phyloP scores from a whole-genome alignment of 2,888 invertebrate species.

The Athripsodes cinereus region DNA sequence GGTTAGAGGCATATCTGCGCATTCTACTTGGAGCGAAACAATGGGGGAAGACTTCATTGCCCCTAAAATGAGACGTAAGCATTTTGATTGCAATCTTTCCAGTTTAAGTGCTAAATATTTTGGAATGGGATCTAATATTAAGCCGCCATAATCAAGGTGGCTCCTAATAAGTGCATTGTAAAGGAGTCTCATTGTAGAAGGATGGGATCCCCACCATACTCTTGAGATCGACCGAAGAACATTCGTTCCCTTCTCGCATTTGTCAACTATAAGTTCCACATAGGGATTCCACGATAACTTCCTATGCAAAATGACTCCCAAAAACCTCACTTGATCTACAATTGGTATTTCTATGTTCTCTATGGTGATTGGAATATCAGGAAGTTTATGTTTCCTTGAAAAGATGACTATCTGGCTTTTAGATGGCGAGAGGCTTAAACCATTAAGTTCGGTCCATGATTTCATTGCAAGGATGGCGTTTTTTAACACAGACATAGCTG shows the following conservation, averaged over 20 bases:
- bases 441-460: background rate
- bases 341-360: background rate
- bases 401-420: background rate
- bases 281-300: background rate
- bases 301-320: background rate
- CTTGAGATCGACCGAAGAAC: background rate
- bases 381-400: background rate
- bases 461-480: background rate
- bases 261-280: background rate
- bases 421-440: background rate
- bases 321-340: background rate
- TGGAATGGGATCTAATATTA: background rate
- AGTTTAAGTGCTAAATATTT: background rate
- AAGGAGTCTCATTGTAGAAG: background rate
- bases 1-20: background rate
- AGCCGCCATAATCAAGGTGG: background rate
- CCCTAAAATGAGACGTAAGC: background rate
- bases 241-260: background rate
- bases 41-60: background rate
- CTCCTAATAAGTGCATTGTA: background rate
- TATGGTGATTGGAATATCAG: background rate
- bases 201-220: background rate
- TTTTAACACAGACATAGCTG: background rate
- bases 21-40: background rate
- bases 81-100: background rate